Conservation (phyloP, 2,797 vertebrate species). For the Pantherophis vulpinus region DNA sequence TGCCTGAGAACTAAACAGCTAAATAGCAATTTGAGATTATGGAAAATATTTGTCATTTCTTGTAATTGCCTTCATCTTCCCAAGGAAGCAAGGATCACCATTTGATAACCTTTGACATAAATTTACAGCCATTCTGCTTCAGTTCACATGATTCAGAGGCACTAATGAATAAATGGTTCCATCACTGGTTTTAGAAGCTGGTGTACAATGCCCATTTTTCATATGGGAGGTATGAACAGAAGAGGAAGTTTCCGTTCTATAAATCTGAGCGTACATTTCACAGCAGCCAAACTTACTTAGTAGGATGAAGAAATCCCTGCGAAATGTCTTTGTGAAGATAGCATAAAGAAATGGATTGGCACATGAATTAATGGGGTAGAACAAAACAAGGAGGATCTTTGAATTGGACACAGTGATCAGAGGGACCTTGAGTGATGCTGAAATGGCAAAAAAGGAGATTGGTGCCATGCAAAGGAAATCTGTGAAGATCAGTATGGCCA, state of each 20-base stretch:
- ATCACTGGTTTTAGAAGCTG: conserved; percentile 75
- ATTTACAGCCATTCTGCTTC: conserved; percentile 38
- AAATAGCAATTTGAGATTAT: background rate
- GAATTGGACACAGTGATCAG: conserved; percentile 94
- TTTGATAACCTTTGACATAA: background rate
- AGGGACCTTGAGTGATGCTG: conserved; percentile 88
- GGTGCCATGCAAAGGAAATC: conserved; percentile 97
- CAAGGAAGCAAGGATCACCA: background rate
- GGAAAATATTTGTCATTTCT: background rate
- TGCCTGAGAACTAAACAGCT: background rate
- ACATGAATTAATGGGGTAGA: conserved; percentile 97
- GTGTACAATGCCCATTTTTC: conserved; percentile 75
- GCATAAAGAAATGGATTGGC: conserved; percentile 97
- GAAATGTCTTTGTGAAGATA: conserved; percentile 92
- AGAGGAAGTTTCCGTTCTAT: conserved; percentile 87
- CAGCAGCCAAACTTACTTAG: conserved; percentile 90
- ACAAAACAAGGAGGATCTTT: conserved; percentile 93
- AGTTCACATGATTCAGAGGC: conserved; percentile 72
- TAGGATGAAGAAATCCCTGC: conserved; percentile 90
- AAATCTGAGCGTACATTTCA: conserved; percentile 86
- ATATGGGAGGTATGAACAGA: conserved; percentile 76
- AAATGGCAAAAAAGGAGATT: conserved; percentile 95
- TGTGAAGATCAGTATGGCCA: conserved; percentile 96
- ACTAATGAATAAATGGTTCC: conserved; percentile 76
- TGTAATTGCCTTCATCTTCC: background rate